Percentiles rank a stretch among this genome's conserved stretches.
Evolutionary conservation across 2,797 vertebrate species (phyloP).

Genomic region (Sternarchorhynchus goeldii): DNA sequence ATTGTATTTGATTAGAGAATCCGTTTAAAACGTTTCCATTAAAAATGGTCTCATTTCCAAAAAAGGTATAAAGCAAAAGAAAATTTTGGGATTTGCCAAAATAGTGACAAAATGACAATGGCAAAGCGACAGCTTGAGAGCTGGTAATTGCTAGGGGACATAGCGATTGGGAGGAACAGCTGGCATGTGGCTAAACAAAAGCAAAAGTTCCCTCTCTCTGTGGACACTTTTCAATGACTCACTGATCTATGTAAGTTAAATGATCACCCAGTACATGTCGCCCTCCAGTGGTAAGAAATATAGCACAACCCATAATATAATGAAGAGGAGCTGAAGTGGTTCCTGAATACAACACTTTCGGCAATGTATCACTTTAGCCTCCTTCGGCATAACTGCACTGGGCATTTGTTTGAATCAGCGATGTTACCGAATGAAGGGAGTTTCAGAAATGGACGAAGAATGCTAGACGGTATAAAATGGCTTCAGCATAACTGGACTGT

Average conservation of each 20-base stretch:
- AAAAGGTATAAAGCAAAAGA: neutral
- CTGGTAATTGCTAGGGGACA: neutral
- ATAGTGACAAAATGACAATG: constrained; percentile 7
- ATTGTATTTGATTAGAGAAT: too few relatives aligned
- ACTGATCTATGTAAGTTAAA: neutral
- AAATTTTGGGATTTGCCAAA: constrained; percentile 12
- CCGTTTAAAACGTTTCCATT: neutral
- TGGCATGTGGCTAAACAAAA: neutral
- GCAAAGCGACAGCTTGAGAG: constrained; percentile 6
- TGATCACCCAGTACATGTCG: neutral
- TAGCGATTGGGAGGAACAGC: neutral
- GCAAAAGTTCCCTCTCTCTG: neutral
- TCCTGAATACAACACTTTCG: neutral
- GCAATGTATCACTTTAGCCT: neutral
- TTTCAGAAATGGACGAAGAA: too few relatives aligned
- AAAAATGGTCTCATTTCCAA: neutral
- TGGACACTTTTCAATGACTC: neutral
- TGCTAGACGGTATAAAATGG: too few relatives aligned
- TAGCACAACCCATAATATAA: neutral
- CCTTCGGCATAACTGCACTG: neutral
- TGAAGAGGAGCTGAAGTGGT: neutral
- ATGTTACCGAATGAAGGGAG: too few relatives aligned
- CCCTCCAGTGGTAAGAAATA: constrained; percentile 6
- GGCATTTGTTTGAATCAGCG: too few relatives aligned
- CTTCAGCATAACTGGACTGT: too few relatives aligned